Evolutionary conservation across 2,888 invertebrate genomes (phyloP).

Genomic region (Adelphocoris suturalis): DNA sequence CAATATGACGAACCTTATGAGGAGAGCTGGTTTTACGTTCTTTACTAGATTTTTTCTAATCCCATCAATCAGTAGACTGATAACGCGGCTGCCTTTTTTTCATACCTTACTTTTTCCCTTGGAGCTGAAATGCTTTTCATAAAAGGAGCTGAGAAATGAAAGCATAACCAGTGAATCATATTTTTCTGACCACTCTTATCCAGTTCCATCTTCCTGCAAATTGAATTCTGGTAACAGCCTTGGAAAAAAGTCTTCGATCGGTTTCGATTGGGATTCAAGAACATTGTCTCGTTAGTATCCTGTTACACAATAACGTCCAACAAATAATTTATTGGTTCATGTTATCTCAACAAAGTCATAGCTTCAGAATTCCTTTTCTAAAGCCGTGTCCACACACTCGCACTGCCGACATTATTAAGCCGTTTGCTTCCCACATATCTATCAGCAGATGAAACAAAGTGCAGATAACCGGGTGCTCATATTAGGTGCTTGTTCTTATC

Average conservation of each 20-base stretch:
- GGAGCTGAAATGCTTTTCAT: constrained; percentile 4
- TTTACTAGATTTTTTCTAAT: constrained; percentile 14
- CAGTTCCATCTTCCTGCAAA: neutral
- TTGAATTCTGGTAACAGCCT: neutral
- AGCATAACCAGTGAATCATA: constrained; percentile 9
- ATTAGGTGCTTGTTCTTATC: too few relatives aligned
- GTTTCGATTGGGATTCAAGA: neutral
- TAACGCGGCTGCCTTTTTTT: neutral
- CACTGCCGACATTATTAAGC: too few relatives aligned
- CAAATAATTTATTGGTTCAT: neutral
- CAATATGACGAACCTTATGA: constrained; percentile 56
- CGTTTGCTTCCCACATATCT: too few relatives aligned
- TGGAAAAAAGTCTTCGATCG: neutral
- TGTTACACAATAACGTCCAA: neutral
- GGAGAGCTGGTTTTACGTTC: constrained; percentile 52
- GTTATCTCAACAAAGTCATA: too few relatives aligned
- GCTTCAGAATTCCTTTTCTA: too few relatives aligned
- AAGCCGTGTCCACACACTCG: too few relatives aligned
- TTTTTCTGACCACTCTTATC: constrained; percentile 11
- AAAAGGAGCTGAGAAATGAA: constrained; percentile 39
- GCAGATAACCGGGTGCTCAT: too few relatives aligned
- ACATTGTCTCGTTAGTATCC: constrained; percentile 7
- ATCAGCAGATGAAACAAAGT: too few relatives aligned
- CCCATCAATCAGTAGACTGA: constrained; percentile 39
- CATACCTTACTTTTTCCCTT: constrained; percentile 1